A percentile compares a stretch with the other conserved stretches of the same genome.
Evolutionary conservation across 2,888 invertebrate species (phyloP).

Genomic region (Stenodema calcarata): DNA sequence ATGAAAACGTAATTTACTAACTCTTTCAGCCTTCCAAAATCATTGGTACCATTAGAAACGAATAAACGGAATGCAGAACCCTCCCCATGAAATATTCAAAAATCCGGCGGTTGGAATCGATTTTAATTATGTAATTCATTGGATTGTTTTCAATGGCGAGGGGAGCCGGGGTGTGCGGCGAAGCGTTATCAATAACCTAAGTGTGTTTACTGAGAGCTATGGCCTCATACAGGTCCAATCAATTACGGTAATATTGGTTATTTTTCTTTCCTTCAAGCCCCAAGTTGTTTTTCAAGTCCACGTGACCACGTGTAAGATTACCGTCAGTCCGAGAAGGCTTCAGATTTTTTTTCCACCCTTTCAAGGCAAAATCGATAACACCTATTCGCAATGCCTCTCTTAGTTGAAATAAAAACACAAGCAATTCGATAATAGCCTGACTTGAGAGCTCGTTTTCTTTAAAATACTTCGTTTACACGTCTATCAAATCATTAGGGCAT

Average conservation of each 20-base stretch:
- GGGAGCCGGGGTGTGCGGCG: slow-evolving; percentile 20
- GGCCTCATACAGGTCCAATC: slow-evolving; percentile 28
- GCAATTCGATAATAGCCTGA: no score
- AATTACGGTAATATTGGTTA: slow-evolving; percentile 41
- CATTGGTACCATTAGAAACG: background rate
- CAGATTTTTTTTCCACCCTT: background rate
- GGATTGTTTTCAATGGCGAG: slow-evolving; percentile 22
- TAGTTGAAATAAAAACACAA: no score
- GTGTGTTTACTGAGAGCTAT: slow-evolving; percentile 48
- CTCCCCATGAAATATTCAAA: slow-evolving; percentile 4
- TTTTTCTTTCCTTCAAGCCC: background rate
- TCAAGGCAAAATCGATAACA: no score
- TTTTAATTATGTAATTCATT: slow-evolving; percentile 48
- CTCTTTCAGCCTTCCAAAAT: no score
- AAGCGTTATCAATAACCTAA: slow-evolving; percentile 50
- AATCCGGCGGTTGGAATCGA: slow-evolving; percentile 13
- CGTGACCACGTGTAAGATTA: background rate
- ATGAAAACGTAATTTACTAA: no score
- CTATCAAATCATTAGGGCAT: no score
- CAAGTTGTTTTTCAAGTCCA: background rate
- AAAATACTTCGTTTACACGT: no score
- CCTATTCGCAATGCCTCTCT: no score
- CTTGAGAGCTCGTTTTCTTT: no score
- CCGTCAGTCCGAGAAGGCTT: background rate
- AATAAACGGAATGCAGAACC: background rate